A percentile compares a stretch with the other conserved stretches of the same genome.
These are phyloP conservation scores for Boulengeromyrus knoepffleri DNA, from an alignment of 2,113 vertebrate species.

Conservation along the genomic window DNA sequence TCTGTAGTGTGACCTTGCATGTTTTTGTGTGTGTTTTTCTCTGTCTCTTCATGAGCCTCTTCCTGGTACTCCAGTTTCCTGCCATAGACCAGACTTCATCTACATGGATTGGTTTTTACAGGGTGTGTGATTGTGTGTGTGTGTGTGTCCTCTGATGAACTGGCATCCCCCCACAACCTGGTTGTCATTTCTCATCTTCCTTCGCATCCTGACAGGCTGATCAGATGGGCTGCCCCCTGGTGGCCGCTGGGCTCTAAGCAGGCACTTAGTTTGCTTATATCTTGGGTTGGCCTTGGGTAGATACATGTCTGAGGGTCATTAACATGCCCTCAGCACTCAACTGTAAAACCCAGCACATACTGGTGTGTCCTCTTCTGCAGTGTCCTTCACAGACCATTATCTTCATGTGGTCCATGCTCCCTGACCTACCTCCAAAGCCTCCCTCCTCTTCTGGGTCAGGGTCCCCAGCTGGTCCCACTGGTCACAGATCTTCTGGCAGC, in stretches of 20 bases:
- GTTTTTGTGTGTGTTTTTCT: not conserved
- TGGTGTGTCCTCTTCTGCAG: not conserved
- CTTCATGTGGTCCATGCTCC: not conserved
- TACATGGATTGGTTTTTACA: not conserved
- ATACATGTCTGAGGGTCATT: not conserved
- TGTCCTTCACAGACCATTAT: not conserved
- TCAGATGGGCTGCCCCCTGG: not conserved
- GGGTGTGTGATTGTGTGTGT: not conserved
- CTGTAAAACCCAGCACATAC: not conserved
- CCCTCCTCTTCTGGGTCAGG: constrained; percentile 78
- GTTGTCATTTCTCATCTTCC: not conserved
- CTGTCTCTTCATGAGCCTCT: not conserved
- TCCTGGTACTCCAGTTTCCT: not conserved
- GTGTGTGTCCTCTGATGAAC: not conserved
- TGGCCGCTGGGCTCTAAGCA: not conserved
- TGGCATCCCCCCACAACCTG: not conserved
- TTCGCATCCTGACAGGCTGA: not conserved
- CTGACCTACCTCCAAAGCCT: constrained; percentile 70
- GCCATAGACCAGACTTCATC: not conserved
- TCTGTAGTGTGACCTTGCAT: not conserved
- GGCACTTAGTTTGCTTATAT: not conserved
- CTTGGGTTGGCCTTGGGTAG: not conserved
- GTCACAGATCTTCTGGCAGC: constrained; percentile 83
- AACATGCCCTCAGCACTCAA: not conserved
- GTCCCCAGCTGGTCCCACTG: constrained; percentile 82